Base-by-base conservation (phyloP, 2,888 invertebrate species). In the Ferdinandea cuprea region DNA sequence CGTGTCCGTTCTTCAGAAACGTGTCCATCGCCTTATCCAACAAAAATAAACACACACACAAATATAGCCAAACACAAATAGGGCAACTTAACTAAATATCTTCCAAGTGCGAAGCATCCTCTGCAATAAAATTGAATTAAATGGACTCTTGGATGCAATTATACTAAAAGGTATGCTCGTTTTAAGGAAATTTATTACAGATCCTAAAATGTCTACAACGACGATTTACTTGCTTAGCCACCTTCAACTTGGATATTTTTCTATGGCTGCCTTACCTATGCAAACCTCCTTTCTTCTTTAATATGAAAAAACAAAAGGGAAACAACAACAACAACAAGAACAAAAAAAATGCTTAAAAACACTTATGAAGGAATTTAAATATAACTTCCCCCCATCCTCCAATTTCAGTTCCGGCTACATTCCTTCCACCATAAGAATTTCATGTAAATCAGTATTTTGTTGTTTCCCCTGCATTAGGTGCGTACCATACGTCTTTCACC, bases 111-210 rank as follows among this genome's bases (percentile, higher is more conserved):
- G 59, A 66, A 72, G 66, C 65, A 81, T 81, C 71, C 71, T 54
- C 72, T 83, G 78, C 78, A 77, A 83, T 83, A 83, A 77, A 83
- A 83, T 83, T 83, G 83, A 83, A 83, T 83, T 83, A 83, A 83
- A 83, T 83, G 78, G 83, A 83, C 83, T 83, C 83, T 68, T 78
- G 83, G 72, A 83, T 83, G 78, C 83, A 83, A 78, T 83, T 83
- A 83, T 72, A 78, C 78, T 83, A 83, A 83, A 83, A 83, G 83
- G 83, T 83, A 73, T 83, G 72, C 78, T 78, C 83, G 78, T 83
- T 78, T 83, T 72, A 61, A 73, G 63, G 42, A 78, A 83, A 83
- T 83, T 83, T 83, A 83, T 83, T 78, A 63, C 50, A 59, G 44
- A 17, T 63, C 61, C 68, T 68, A 72, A 68, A 83, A 73, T 83